Evolutionary conservation across 92 coral and sea anemone species (phyloP).

Genomic region (Parazoanthus atlanticus): DNA sequence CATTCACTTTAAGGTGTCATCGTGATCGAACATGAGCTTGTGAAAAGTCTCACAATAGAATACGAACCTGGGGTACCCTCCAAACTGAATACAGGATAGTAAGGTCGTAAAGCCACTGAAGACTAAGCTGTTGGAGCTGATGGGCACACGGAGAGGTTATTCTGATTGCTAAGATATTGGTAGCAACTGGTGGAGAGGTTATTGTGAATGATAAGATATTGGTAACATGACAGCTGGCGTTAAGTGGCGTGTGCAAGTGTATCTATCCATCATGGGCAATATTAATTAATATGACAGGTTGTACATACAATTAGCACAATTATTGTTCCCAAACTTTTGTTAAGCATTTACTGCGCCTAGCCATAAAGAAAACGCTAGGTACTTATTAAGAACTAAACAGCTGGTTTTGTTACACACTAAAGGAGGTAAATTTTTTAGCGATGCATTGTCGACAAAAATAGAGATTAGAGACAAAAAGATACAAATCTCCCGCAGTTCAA

Average conservation of each 20-base stretch:
- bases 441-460: not conserved
- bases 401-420: too few species aligned
- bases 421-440: not conserved
- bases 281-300: not conserved
- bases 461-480: not conserved
- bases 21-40: not conserved
- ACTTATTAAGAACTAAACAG: not conserved
- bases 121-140: too few species aligned
- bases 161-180: too few species aligned
- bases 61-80: not conserved
- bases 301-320: not conserved
- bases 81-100: too few species aligned
- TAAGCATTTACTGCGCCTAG: not conserved
- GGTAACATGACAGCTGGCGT: not conserved
- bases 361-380: not conserved
- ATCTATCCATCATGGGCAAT: not conserved
- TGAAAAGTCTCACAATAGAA: too few species aligned
- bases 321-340: not conserved
- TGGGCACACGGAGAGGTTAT: too few species aligned
- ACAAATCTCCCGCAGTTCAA: not conserved
- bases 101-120: too few species aligned
- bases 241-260: constrained; percentile 22
- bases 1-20: not conserved
- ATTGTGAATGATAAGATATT: not conserved
- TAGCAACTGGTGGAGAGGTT: not conserved